Evolutionary conservation across 2,113 vertebrate species (phyloP), one percentile per base, ranked within the genome.

Genomic region (Ciconia boyciana): DNA sequence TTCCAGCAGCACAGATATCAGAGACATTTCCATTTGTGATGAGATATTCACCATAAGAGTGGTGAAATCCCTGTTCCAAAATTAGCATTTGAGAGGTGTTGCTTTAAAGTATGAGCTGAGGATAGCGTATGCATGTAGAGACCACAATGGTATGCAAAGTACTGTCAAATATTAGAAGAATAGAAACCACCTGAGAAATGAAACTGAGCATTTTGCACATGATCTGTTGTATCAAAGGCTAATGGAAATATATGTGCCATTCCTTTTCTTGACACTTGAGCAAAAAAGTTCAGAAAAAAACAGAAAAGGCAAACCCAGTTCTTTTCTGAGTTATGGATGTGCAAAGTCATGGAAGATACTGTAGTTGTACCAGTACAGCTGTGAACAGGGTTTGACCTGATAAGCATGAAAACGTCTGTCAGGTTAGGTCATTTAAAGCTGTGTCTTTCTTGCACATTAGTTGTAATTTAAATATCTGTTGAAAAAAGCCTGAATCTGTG

Each of bases 401-500:
- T 65, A 71, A 32, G 29, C 5, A 19, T 55, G 29, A 55, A 55
- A 32, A 11, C 4, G 17, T 19, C 29, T 32, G 11, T 31, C 54
- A 32, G 29, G 29, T 55, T 31, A 32, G 54, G 29, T 19, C 17
- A 19, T 55, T 32, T 55, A 31, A 55, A 31, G 54, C 29, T 32
- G 16, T 13, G 20, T 55, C 29, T 51, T 46, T 5, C n/a, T 55
- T 75, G 44, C 61, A 64, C 14, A 4, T 34, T 68, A 82, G 57
- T 95, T 80, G 66, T 65, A 48, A 85, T 44, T 90, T 84, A 98
- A 96, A 54, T 98, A 58, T 62, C 96, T 96, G 25, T 65, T 96
- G 87, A 98, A 97, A 96, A 99, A 99, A 65, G 81, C 94, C 92
- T 97, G 97, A 89, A 99, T 97, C 87, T 97, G 97, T 34, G 91